Base-by-base conservation (phyloP, 2,113 vertebrate genomes). In the Eubucco bourcierii region DNA sequence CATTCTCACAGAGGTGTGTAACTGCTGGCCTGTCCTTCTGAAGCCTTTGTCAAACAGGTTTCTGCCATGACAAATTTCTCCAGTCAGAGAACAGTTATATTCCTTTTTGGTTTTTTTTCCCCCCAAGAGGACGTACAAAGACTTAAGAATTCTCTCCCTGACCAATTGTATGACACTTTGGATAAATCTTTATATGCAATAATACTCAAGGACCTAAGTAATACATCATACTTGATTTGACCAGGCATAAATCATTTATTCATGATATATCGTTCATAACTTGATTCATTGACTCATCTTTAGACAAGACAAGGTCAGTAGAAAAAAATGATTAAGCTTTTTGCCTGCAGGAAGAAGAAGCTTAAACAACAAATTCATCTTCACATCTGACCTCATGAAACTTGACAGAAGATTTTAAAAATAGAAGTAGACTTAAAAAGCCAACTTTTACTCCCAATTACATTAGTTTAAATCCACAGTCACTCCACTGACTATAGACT, bases 281-380 rank as follows among this genome's bases (percentile, higher is more conserved):
- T 97, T 98, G 97, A 98, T 96, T 97, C 97, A 98, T 95, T 97
- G 97, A 97, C 97, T 97, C 95, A 95, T 97, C 90, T 96, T 71
- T 87, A 96, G 96, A 97, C 93, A 96, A 97, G 97, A 98, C 97
- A 98, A 97, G 97, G 97, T 98, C 97, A 97, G 84, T 80, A 83
- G 72, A 91, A 95, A 96, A 95, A 97, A 96, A 97, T 81, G 80
- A 97, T 97, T 97, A 97, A 97, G 90, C 80, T 93, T 97, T 94
- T 96, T 97, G 97, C 91, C 96, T 95, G 94, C 88, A 94, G 93
- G 94, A 97, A 33, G 93, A 94, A 96, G 90, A 80, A 95, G 91
- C 88, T 97, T 97, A 96, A 97, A 96, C 95, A 98, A 97, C 95
- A 97, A 97, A 98, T 98, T 97, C 84, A 83, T 98, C 97, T 97